A percentile compares a stretch with the other conserved stretches of the same genome.
Evolutionary conservation across 2,888 invertebrate genomes (phyloP).

Genomic region (Amorpha juglandis): DNA sequence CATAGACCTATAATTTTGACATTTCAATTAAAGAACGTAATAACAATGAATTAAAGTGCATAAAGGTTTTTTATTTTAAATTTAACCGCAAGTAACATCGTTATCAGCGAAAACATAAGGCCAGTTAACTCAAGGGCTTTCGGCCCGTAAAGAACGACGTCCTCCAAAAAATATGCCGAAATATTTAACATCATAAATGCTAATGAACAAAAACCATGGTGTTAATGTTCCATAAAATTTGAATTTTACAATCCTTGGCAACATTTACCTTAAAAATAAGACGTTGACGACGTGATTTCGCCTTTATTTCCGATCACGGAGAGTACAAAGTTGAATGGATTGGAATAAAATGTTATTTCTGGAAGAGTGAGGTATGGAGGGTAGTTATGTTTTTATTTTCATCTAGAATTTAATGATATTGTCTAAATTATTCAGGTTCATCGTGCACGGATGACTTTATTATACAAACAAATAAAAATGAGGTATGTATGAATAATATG

Average conservation of each 20-base stretch:
- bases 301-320: neutral
- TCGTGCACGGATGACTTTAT: constrained; percentile 10
- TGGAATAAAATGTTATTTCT: neutral
- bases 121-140: constrained; percentile 7
- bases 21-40: neutral
- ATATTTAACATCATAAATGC: constrained; percentile 29
- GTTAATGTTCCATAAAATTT: constrained; percentile 31
- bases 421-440: constrained; percentile 18
- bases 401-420: constrained; percentile 15
- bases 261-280: neutral
- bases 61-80: neutral
- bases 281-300: neutral
- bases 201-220: constrained; percentile 28
- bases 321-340: neutral
- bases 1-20: no score
- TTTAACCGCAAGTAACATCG: no score
- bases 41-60: neutral
- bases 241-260: constrained; percentile 25
- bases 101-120: constrained; percentile 9
- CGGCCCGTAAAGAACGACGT: neutral
- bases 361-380: neutral
- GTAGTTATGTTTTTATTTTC: constrained; percentile 24
- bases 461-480: constrained; percentile 19
- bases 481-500: constrained; percentile 4
- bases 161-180: constrained; percentile 28